Evolutionary conservation across 2,888 invertebrate genomes (phyloP).

Genomic region (Bombyx huttoni): DNA sequence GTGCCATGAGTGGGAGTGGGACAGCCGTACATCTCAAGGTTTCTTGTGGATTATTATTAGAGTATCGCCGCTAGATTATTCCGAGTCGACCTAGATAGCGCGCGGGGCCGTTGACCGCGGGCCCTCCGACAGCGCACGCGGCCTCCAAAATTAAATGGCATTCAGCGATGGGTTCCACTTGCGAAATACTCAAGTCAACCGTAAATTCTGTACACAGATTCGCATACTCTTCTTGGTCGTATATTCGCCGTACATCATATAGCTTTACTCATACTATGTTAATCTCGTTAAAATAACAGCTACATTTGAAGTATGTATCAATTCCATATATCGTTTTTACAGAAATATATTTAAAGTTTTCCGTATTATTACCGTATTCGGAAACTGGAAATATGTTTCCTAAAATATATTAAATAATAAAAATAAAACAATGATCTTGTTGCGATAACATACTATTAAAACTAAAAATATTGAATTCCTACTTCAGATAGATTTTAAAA

Average conservation of each 20-base stretch:
- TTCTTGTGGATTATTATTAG: conserved; percentile 64
- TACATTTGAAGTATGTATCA: no score
- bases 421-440: no score
- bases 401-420: no score
- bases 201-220: conserved; percentile 43
- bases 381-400: no score
- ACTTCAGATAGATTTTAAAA: no score
- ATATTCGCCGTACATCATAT: conserved; percentile 28
- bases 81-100: conserved; percentile 70
- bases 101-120: conserved; percentile 69
- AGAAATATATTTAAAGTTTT: no score
- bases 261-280: not conserved
- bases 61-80: conserved; percentile 72
- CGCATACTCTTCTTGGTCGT: conserved; percentile 43
- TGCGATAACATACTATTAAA: no score
- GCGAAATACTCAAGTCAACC: conserved; percentile 59
- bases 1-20: conserved; percentile 50
- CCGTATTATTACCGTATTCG: no score
- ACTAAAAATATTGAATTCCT: no score
- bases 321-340: no score
- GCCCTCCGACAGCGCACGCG: conserved; percentile 64
- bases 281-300: no score
- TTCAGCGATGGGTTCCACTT: conserved; percentile 69
- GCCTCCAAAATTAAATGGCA: conserved; percentile 72
- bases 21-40: conserved; percentile 52